These are phyloP conservation scores for Speoplatyrhinus poulsoni DNA, from an alignment of 2,113 vertebrate species.

Conservation along the genomic window DNA sequence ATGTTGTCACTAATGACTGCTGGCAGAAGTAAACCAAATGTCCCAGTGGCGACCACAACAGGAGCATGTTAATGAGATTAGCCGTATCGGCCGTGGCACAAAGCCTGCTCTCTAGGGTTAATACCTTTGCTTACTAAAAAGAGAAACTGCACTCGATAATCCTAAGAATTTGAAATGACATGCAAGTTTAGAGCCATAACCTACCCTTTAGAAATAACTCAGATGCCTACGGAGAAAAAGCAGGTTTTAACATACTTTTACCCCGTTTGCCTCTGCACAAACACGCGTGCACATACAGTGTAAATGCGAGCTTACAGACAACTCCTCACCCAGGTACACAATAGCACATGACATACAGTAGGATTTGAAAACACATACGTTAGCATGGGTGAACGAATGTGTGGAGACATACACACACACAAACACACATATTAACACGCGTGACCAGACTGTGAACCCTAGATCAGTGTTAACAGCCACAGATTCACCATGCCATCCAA, in stretches of 20 bases:
- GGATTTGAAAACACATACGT: neutral
- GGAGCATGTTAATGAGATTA: constrained; percentile 61
- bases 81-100: constrained; percentile 47
- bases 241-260: constrained; percentile 27
- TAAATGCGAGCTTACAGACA: constrained; percentile 10
- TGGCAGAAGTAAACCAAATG: constrained; percentile 47
- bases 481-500: constrained; percentile 31
- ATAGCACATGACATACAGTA: too few relatives aligned
- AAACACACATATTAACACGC: neutral
- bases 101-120: constrained; percentile 49
- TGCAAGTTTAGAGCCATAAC: constrained; percentile 41
- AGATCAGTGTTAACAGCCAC: constrained; percentile 9
- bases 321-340: too few relatives aligned
- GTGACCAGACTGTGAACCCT: constrained; percentile 19
- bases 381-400: neutral
- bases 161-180: constrained; percentile 48
- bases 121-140: constrained; percentile 54
- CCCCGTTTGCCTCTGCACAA: constrained; percentile 21
- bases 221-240: constrained; percentile 42
- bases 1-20: constrained; percentile 47
- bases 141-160: constrained; percentile 27
- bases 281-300: constrained; percentile 18
- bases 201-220: constrained; percentile 45
- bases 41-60: constrained; percentile 46
- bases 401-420: neutral